phyloP scores from a whole-genome alignment of 30 jellyfish, hydroid and myxozoan species.

The Pelagia noctiluca region DNA sequence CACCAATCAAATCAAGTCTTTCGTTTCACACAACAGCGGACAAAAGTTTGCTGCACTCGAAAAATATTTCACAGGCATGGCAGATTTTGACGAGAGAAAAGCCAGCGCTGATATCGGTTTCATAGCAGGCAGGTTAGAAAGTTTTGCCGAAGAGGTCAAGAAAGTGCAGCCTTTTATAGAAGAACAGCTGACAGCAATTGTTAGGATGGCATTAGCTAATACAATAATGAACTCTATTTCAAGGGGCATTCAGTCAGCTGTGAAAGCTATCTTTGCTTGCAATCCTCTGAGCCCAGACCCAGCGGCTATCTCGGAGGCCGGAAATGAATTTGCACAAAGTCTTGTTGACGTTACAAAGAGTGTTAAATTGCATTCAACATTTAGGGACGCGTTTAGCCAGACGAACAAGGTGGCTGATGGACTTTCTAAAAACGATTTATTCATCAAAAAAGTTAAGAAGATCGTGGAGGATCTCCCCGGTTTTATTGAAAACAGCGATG shows the following conservation, averaged over 20 bases:
- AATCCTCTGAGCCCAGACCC: conserved; percentile 26
- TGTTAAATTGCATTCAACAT: neutral
- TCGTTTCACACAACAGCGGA: conserved; percentile 34
- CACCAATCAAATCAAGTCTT: conserved; percentile 37
- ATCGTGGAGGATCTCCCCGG: conserved; percentile 1
- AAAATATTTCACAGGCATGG: conserved; percentile 35
- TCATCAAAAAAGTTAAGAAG: conserved; percentile 9
- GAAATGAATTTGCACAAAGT: conserved; percentile 45
- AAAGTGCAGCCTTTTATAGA: conserved; percentile 22
- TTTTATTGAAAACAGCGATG: neutral
- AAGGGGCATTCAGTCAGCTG: conserved; percentile 17
- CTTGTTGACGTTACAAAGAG: conserved; percentile 9
- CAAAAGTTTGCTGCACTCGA: conserved; percentile 42
- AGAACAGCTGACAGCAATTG: neutral
- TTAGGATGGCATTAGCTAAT: conserved; percentile 7
- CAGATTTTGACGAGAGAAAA: conserved; percentile 50
- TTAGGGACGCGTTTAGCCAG: conserved; percentile 8
- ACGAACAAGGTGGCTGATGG: conserved; percentile 10
- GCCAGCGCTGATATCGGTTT: conserved; percentile 43
- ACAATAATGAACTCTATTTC: neutral
- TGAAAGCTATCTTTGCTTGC: conserved; percentile 11
- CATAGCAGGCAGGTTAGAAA: conserved; percentile 6
- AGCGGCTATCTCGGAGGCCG: conserved; percentile 38
- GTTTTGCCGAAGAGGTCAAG: conserved; percentile 25
- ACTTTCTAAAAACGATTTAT: conserved; percentile 12